Evolutionary conservation across 2,888 invertebrate genomes (phyloP).

Genomic region (Pyrrhosoma nymphula): DNA sequence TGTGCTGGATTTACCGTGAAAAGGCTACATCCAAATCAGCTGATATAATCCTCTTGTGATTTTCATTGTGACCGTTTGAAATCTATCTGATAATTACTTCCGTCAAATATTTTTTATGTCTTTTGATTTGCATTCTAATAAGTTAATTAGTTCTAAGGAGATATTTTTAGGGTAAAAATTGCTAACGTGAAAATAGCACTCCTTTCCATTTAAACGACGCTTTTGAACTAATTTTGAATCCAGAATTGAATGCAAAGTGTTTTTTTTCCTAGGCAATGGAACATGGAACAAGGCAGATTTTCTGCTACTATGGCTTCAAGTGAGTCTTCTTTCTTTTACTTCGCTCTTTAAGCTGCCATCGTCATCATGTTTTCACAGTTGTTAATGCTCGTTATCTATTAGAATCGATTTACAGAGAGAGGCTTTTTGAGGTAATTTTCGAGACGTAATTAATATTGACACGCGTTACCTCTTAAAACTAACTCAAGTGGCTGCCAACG

Average conservation of each 20-base stretch:
- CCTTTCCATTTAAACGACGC: background rate
- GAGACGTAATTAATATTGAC: background rate
- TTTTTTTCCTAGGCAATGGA: background rate
- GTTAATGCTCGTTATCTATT: no score
- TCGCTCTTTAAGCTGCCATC: background rate
- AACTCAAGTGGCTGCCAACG: background rate
- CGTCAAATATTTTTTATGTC: background rate
- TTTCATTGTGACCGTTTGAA: background rate
- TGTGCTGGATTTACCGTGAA: background rate
- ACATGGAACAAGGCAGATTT: background rate
- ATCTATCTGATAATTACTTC: no score
- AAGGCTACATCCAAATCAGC: background rate
- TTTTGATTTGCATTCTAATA: background rate
- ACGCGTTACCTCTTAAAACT: background rate
- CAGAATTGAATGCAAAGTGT: background rate
- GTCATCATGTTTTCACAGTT: background rate
- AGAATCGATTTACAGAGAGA: no score
- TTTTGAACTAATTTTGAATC: background rate
- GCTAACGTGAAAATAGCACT: background rate
- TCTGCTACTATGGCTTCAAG: background rate
- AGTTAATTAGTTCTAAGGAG: background rate
- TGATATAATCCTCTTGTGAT: background rate
- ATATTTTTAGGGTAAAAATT: background rate
- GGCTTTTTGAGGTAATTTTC: background rate
- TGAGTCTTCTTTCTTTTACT: background rate